phyloP scores from a whole-genome alignment of 1,140 invertebrate species.

The Cydia fagiglandana region DNA sequence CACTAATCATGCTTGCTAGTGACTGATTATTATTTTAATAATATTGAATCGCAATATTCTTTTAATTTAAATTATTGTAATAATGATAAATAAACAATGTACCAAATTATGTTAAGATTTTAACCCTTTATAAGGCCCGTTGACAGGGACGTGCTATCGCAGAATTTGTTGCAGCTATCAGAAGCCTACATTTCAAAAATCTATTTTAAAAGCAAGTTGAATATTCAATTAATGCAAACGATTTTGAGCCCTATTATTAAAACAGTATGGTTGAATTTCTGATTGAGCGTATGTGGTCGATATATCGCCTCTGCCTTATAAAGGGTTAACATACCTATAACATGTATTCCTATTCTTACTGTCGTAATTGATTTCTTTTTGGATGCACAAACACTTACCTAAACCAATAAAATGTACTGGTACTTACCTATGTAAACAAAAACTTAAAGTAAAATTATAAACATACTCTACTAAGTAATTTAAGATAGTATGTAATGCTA shows the following conservation, averaged over 20 bases:
- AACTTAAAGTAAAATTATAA: slow-evolving; percentile 7
- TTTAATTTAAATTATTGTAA: slow-evolving; percentile 16
- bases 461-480: slow-evolving; percentile 15
- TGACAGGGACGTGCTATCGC: no score
- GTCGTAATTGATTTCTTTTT: neutral
- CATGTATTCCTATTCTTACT: slow-evolving; percentile 16
- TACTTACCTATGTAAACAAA: slow-evolving; percentile 30
- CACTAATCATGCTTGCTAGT: slow-evolving; percentile 22
- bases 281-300: no score
- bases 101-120: neutral
- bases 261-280: no score
- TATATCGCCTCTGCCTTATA: no score
- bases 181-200: no score
- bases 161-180: no score
- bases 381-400: slow-evolving; percentile 25
- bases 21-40: slow-evolving; percentile 24
- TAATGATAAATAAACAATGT: slow-evolving; percentile 16
- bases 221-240: no score
- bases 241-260: no score
- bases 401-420: slow-evolving; percentile 17
- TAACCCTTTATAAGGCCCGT: no score
- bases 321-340: neutral
- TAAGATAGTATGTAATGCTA: slow-evolving; percentile 24
- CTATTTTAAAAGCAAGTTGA: no score
- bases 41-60: slow-evolving; percentile 3